Conservation (phyloP, 1,140 invertebrate genomes). For the Orchesella cincta region DNA sequence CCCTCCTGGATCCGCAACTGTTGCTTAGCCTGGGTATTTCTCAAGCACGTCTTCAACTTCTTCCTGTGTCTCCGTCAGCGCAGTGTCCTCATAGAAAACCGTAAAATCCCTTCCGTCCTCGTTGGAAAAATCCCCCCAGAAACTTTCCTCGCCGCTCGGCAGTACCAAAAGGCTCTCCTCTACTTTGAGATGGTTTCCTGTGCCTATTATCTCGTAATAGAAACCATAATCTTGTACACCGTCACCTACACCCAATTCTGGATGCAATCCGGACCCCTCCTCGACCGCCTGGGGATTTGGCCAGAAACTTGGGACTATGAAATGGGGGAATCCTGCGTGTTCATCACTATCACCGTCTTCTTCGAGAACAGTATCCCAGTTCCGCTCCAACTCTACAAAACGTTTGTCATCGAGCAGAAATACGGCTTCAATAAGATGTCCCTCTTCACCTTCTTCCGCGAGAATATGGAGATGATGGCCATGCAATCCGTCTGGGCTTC, state of each 20-base stretch:
- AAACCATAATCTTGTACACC: too few relatives aligned
- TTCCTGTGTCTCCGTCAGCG: neutral
- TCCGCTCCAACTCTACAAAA: neutral
- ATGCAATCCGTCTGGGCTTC: neutral
- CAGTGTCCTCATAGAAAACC: neutral
- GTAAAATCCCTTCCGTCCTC: neutral
- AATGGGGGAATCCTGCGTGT: neutral
- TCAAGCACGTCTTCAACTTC: neutral
- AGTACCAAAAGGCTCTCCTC: neutral
- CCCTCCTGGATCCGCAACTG: neutral
- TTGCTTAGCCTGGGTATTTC: slow-evolving; percentile 7
- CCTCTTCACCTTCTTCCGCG: neutral
- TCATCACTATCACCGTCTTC: neutral
- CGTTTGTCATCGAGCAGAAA: slow-evolving; percentile 4
- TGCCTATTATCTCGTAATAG: neutral
- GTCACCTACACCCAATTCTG: neutral
- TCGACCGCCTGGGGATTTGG: neutral
- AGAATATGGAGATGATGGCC: neutral
- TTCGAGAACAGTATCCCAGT: neutral
- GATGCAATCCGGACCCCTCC: neutral
- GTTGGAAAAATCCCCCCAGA: neutral
- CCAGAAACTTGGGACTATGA: neutral
- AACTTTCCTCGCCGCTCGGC: neutral
- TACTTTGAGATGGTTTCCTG: neutral
- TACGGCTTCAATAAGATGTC: slow-evolving; percentile 11